Percentiles rank a stretch among this genome's conserved stretches.
Evolutionary conservation across 2,888 invertebrate species (phyloP).

Genomic region (Branchellion lobata): DNA sequence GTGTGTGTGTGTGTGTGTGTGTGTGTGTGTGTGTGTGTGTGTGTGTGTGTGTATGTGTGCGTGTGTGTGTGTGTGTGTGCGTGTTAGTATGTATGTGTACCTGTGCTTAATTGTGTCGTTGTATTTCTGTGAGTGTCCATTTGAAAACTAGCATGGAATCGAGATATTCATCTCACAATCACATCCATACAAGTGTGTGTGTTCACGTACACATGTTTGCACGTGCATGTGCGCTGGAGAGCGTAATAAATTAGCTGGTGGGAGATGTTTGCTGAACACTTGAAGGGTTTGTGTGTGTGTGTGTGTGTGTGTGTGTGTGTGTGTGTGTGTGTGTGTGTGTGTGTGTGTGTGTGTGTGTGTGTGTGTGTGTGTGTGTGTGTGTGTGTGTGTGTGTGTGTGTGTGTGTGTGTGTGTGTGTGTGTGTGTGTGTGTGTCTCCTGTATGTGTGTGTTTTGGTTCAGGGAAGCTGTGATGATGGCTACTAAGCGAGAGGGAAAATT

Average conservation of each 20-base stretch:
- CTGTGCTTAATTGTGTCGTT: background rate
- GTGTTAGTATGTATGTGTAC: slow-evolving; percentile 4
- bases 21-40: slow-evolving; percentile 10
- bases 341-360: background rate
- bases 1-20: slow-evolving; percentile 23
- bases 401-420: slow-evolving; percentile 3
- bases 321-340: background rate
- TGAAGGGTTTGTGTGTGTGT: no score
- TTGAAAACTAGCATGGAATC: background rate
- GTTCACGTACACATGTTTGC: no score
- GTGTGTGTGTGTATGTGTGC: slow-evolving; percentile 8
- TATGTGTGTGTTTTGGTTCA: no score
- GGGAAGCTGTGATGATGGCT: no score
- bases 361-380: background rate
- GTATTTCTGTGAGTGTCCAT: background rate
- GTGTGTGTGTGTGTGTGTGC: slow-evolving; percentile 16
- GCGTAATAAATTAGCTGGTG: no score
- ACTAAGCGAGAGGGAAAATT: background rate
- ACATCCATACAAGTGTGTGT: no score
- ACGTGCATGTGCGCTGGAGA: no score
- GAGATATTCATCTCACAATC: no score
- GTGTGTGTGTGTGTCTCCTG: background rate
- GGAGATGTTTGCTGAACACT: no score
- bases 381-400: background rate
- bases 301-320: background rate